These are phyloP conservation scores for Puntigrus tetrazona DNA, from an alignment of 2,113 vertebrate species.

Conservation along the genomic window DNA sequence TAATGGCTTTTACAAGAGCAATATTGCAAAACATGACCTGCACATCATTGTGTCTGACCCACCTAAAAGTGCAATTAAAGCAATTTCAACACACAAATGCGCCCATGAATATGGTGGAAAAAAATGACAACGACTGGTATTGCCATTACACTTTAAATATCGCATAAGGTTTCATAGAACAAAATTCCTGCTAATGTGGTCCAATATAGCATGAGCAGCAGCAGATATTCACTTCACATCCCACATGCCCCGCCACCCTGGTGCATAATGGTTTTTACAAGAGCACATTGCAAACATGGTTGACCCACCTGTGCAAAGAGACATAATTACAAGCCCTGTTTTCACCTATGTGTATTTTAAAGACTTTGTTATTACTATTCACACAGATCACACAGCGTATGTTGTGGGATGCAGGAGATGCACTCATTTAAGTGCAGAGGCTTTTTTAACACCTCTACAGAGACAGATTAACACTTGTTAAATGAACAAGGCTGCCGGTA, in stretches of 20 bases:
- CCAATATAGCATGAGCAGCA: constrained; percentile 20
- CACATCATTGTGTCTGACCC: constrained; percentile 47
- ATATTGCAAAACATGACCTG: constrained; percentile 47
- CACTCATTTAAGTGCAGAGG: constrained; percentile 28
- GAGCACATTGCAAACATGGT: constrained; percentile 43
- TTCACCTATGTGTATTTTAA: constrained; percentile 36
- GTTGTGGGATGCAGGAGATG: neutral
- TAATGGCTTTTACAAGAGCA: constrained; percentile 45
- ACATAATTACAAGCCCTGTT: constrained; percentile 48
- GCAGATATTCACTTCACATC: constrained; percentile 5
- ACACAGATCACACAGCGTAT: constrained; percentile 42
- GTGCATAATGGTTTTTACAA: constrained; percentile 43
- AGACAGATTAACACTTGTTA: constrained; percentile 54
- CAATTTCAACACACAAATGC: constrained; percentile 47
- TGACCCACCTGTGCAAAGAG: constrained; percentile 47
- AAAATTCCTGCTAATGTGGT: neutral
- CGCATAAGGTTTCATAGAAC: neutral
- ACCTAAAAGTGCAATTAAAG: constrained; percentile 43
- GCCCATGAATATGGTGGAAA: neutral
- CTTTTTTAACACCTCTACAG: constrained; percentile 47
- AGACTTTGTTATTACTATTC: constrained; percentile 28
- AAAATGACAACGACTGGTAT: constrained; percentile 13
- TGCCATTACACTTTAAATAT: constrained; percentile 23
- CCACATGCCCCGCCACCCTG: neutral
- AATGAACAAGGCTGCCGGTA: constrained; percentile 40